A percentile compares a stretch with the other conserved stretches of the same genome.
These are phyloP conservation scores for Callitettix versicolor DNA, from an alignment of 1,140 invertebrate genomes.

Conservation along the genomic window DNA sequence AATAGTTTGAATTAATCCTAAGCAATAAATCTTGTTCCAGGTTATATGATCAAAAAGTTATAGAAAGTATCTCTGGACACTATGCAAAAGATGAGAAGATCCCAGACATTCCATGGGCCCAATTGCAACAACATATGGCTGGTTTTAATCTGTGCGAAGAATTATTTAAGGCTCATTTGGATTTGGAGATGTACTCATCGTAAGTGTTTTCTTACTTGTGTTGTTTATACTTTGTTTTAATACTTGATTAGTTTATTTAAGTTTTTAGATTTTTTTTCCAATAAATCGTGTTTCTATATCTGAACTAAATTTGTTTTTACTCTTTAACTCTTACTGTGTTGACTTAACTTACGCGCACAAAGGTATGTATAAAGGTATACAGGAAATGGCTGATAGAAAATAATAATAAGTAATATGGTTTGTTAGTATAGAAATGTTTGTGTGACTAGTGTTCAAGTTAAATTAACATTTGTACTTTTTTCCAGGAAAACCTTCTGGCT, in stretches of 20 bases:
- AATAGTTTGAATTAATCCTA: too few relatives aligned
- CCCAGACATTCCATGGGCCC: slow-evolving; percentile 46
- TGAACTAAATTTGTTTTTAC: too few relatives aligned
- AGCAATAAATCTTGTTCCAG: slow-evolving; percentile 27
- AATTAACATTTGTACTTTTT: slow-evolving; percentile 23
- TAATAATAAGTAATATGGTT: too few relatives aligned
- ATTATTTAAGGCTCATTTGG: slow-evolving; percentile 72
- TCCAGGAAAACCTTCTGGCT: slow-evolving; percentile 60
- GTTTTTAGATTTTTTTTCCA: not conserved
- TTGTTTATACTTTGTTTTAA: not conserved
- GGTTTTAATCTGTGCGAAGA: slow-evolving; percentile 69
- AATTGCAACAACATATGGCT: slow-evolving; percentile 58
- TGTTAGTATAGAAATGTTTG: too few relatives aligned
- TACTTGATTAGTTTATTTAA: not conserved
- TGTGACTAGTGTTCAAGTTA: too few relatives aligned
- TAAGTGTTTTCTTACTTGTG: slow-evolving; percentile 31
- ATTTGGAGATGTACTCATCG: slow-evolving; percentile 69
- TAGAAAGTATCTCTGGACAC: slow-evolving; percentile 61
- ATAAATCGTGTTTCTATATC: too few relatives aligned
- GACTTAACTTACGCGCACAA: too few relatives aligned
- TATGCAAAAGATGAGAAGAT: slow-evolving; percentile 59
- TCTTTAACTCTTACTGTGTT: too few relatives aligned
- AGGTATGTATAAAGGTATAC: too few relatives aligned
- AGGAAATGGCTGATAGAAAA: too few relatives aligned
- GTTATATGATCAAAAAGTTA: slow-evolving; percentile 55